These are phyloP conservation scores for Leptodactylus fallax DNA, from an alignment of 2,797 vertebrate genomes.

Conservation along the genomic window DNA sequence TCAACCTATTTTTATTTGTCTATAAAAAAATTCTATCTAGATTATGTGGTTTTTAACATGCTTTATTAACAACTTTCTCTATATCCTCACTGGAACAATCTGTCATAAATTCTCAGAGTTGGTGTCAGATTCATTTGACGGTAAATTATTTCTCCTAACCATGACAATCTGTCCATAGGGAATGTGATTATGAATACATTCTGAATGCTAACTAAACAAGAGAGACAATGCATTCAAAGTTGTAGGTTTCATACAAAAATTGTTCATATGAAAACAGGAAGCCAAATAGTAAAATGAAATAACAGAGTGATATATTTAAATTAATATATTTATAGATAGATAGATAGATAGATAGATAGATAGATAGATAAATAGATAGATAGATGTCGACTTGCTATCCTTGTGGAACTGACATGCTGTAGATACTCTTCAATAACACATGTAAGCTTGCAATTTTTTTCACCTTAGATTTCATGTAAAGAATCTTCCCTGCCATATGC, in stretches of 20 bases:
- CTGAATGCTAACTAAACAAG: not conserved
- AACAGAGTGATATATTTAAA: not conserved
- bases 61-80: conserved; percentile 1
- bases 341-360: not conserved
- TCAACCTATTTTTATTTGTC: conserved; percentile 5
- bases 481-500: too few relatives aligned
- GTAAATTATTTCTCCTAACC: conserved; percentile 34
- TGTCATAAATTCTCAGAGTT: conserved; percentile 17
- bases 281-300: not conserved
- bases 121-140: not conserved
- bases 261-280: not conserved
- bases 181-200: not conserved
- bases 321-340: not conserved
- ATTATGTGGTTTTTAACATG: not conserved
- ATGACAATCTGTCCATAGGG: conserved; percentile 25
- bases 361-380: too few relatives aligned
- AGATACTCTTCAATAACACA: too few relatives aligned
- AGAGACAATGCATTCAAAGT: not conserved
- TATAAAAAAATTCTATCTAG: not conserved
- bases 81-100: conserved; percentile 19
- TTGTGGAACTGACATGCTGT: too few relatives aligned
- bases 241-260: not conserved
- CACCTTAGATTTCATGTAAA: too few relatives aligned
- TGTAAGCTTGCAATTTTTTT: too few relatives aligned
- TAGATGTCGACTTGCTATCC: too few relatives aligned